Evolutionary conservation across 2,113 vertebrate species (phyloP).

Genomic region (Phalacrocorax aristotelis): DNA sequence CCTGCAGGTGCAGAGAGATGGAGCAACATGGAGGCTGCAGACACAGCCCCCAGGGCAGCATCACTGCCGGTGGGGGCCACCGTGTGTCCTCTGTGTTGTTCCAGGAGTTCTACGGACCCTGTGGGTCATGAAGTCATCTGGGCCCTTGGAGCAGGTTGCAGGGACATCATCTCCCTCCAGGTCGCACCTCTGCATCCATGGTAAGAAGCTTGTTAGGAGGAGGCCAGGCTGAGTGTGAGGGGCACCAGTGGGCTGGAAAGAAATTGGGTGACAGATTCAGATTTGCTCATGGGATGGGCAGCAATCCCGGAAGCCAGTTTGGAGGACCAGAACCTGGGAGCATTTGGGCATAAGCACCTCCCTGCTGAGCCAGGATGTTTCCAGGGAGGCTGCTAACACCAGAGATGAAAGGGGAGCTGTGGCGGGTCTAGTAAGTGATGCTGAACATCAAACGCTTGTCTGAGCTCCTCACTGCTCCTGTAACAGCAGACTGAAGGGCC

Average conservation of each 20-base stretch:
- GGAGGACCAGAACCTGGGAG: neutral
- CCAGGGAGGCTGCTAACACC: neutral
- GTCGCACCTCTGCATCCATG: constrained; percentile 96
- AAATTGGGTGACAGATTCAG: neutral
- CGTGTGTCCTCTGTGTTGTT: neutral
- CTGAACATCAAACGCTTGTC: neutral
- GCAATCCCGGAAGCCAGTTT: neutral
- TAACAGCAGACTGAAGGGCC: neutral
- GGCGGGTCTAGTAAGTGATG: neutral
- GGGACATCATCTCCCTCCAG: constrained; percentile 98
- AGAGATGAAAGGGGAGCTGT: neutral
- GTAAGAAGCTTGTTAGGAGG: constrained; percentile 68
- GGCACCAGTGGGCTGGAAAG: neutral
- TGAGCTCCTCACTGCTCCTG: neutral
- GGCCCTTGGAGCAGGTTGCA: constrained; percentile 96
- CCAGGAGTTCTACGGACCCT: constrained; percentile 93
- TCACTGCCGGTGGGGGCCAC: neutral
- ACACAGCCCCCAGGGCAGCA: accelerated
- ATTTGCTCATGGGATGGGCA: neutral
- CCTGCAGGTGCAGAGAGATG: neutral
- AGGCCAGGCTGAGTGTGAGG: neutral
- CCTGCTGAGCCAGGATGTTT: neutral
- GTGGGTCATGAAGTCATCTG: constrained; percentile 98
- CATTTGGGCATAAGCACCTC: neutral
- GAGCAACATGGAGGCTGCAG: neutral